Evolutionary conservation across 92 coral and sea anemone genomes (phyloP), one percentile per base, ranked within the genome.

Genomic region (Micromussa lordhowensis): DNA sequence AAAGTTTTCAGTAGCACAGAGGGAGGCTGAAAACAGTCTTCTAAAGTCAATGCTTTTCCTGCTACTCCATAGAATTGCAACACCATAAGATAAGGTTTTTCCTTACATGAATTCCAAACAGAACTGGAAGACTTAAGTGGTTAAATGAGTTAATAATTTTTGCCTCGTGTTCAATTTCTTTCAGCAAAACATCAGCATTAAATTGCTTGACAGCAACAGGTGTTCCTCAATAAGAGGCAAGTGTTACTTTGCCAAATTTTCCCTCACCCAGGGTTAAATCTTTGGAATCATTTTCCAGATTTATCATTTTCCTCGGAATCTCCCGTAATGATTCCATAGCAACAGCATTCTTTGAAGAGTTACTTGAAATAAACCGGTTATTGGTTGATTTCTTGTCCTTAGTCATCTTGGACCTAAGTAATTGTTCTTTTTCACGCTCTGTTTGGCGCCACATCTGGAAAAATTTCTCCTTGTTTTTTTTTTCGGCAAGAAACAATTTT

Each of bases 131-230:
- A 77, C 26, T 77, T 77, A 77, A 77, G 66, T 83, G 87, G 29
- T 70, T 76, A 44, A 83, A 83, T 69, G 87, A 40, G 24, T 24
- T 28, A 24, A 83, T 83, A 55, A 83, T 85, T 54, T 74, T 51
- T 77, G 82, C 88, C 80, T 85, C 88, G 24, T 85, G 82, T 38
- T 85, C 82, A 48, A 85, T 44, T 55, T 85, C 88, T 31, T 63
- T 38, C 29, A 36, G n/a, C n/a, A 28, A 54, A 34, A 79, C 55
- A 24, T 32, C 55, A 24, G 22, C 82, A 57, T 85, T 53, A 36
- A 85, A 85, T 29, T 85, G 82, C 73, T 85, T 85, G 24, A 53
- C 40, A 36, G 40, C 40, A 36, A 36, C n/a, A n/a, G n/a, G n/a
- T n/a, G n/a, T n/a, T n/a, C n/a, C n/a, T n/a, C n/a, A n/a, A n/a